phyloP scores from a whole-genome alignment of 2,113 vertebrate species.

The Eidolon helvum region DNA sequence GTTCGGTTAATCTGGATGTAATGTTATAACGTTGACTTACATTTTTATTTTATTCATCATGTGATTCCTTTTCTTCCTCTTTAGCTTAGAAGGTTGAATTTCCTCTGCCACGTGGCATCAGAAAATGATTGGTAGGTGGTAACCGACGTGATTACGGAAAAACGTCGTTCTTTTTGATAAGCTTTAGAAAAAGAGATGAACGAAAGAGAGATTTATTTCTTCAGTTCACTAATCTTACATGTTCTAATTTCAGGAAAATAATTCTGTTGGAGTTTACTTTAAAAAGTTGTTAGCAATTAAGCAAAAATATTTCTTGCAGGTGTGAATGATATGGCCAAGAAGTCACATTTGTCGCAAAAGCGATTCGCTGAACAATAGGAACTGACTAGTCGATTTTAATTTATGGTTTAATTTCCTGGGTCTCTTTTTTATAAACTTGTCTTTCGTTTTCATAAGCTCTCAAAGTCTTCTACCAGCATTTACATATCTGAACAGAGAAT shows the following conservation, averaged over 20 bases:
- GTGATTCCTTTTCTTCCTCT: constrained; percentile 30
- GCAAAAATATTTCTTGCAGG: constrained; percentile 48
- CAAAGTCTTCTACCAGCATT: neutral
- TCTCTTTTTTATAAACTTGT: neutral
- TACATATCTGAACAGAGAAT: neutral
- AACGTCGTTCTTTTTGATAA: neutral
- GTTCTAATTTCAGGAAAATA: constrained; percentile 46
- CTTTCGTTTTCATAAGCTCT: neutral
- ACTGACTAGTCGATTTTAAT: neutral
- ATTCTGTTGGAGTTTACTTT: neutral
- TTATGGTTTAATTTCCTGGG: neutral
- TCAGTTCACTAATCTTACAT: neutral
- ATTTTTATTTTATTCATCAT: neutral
- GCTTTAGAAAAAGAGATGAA: neutral
- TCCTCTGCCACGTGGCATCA: neutral
- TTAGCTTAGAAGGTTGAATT: neutral
- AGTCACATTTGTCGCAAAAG: neutral
- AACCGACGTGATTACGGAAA: neutral
- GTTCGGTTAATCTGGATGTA: neutral
- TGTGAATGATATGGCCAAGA: neutral
- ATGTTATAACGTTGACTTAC: neutral
- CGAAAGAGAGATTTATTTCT: neutral
- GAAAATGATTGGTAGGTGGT: neutral
- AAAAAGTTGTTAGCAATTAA: neutral
- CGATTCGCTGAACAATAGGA: neutral